Evolutionary conservation across 2,113 vertebrate species (phyloP), one percentile per base, ranked within the genome.

Genomic region (Halichoerus grypus): DNA sequence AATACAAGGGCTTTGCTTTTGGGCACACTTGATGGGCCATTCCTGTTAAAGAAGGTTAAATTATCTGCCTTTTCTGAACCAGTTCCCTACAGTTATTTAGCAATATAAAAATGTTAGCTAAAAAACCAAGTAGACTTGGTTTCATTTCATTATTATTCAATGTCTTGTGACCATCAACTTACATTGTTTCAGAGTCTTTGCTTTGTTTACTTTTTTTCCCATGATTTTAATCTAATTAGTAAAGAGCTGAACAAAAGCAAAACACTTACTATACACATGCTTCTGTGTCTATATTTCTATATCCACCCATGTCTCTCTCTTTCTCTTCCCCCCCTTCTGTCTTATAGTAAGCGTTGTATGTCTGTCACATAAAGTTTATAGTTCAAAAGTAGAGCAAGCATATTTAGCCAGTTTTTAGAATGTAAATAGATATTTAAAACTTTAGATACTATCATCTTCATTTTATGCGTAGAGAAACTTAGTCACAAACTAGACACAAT

Each of bases 101-200:
- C 81, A 82, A 76, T 65, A 83, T 55, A 69, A 93, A 97, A 97
- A 65, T 61, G 10, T 79, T 95, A 87, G 42, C 91, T 97, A 59
- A 85, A 86, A 93, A 93, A 42, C 51, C 18, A 82, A 82, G 1
- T 81, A 46, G 51, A 42, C 31, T 57, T 15, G 36, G 39, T 96
- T 96, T 97, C 3, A 24, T 55, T 59, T 49, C 19, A 5, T 69
- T 83, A 51, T 74, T 90, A 86, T 83, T 88, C 53, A 53, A 0
- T 77, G 46, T 67, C 36, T 83, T 39, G 7, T 12, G 42, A 87
- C 67, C 67, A 71, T 93, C 69, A 91, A 21, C n/a, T 77, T 69
- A 39, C 18, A 49, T 88, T 87, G 14, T 33, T 84, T 84, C 79
- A 74, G 16, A 53, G 21, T 12, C 49, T 63, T 93, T 69, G 33